A percentile compares a stretch with the other conserved stretches of the same genome.
Conservation (phyloP, 1,140 invertebrate genomes). For the Araneus ventricosus region DNA sequence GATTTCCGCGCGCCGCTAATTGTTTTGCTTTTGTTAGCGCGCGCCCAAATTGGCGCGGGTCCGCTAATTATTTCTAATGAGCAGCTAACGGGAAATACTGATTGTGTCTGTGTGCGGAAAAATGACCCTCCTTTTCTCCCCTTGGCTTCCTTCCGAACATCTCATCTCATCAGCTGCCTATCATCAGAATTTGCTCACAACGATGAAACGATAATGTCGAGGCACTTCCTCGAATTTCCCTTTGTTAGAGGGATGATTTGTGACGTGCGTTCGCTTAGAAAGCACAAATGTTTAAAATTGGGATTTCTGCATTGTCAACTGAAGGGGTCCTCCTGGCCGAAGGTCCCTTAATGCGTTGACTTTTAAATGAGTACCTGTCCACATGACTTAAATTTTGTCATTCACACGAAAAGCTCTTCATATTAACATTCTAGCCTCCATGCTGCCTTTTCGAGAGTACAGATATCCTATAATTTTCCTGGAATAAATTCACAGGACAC, state of each 20-base stretch:
- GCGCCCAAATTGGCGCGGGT: constrained; percentile 49
- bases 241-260: constrained; percentile 45
- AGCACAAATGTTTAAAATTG: constrained; percentile 24
- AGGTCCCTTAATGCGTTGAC: neutral
- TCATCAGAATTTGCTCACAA: neutral
- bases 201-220: neutral
- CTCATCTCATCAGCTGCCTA: neutral
- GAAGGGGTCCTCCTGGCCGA: neutral
- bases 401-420: too few relatives aligned
- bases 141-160: neutral
- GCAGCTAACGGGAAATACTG: constrained; percentile 61
- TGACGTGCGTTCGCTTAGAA: constrained; percentile 19
- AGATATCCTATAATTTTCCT: too few relatives aligned
- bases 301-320: neutral
- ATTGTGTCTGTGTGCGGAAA: constrained; percentile 65
- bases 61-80: constrained; percentile 73
- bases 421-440: too few relatives aligned
- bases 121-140: constrained; percentile 32
- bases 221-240: neutral
- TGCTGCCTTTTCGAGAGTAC: too few relatives aligned
- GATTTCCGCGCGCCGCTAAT: constrained; percentile 67
- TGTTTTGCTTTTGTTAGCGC: constrained; percentile 69
- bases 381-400: neutral
- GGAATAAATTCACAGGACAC: too few relatives aligned
- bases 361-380: neutral